Conservation (phyloP, 2,797 vertebrate genomes). For the Gymnoscopelus braueri region DNA sequence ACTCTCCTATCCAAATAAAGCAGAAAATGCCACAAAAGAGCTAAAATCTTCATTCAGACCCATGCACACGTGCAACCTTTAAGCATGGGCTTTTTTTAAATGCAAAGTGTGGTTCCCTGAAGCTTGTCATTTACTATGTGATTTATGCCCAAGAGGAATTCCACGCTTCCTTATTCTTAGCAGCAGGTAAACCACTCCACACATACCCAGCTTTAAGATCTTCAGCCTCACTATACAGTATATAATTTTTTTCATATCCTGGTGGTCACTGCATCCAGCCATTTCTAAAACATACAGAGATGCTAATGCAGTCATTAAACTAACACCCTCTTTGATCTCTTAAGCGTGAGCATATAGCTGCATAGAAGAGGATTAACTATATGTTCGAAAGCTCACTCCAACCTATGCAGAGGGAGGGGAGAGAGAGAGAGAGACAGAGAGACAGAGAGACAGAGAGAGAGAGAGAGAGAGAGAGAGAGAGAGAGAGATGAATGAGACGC, state of each 20-base stretch:
- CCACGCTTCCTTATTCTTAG: not conserved
- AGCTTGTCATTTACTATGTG: not conserved
- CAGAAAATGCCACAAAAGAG: too few relatives aligned
- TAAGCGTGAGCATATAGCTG: conserved; percentile 57
- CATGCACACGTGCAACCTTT: too few relatives aligned
- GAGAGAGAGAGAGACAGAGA: not conserved
- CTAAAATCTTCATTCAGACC: too few relatives aligned
- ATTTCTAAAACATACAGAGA: conserved; percentile 43
- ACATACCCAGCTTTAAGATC: conserved; percentile 11
- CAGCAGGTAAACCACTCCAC: not conserved
- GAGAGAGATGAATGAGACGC: not conserved
- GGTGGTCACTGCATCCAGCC: conserved; percentile 27
- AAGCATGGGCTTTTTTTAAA: not conserved
- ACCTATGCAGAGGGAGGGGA: conserved; percentile 36
- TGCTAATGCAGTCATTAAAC: conserved; percentile 52
- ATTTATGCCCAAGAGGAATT: not conserved
- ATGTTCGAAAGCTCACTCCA: conserved; percentile 53
- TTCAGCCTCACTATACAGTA: not conserved
- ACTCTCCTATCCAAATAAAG: too few relatives aligned
- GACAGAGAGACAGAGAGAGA: too few relatives aligned
- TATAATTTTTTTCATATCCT: conserved; percentile 22
- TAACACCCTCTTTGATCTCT: conserved; percentile 54
- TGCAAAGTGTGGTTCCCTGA: conserved; percentile 3
- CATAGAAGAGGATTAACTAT: conserved; percentile 66
- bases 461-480: too few relatives aligned